Percentiles rank a stretch among this genome's conserved stretches.
Evolutionary conservation across 2,113 vertebrate genomes (phyloP).

Genomic region (Podarcis raffonei): DNA sequence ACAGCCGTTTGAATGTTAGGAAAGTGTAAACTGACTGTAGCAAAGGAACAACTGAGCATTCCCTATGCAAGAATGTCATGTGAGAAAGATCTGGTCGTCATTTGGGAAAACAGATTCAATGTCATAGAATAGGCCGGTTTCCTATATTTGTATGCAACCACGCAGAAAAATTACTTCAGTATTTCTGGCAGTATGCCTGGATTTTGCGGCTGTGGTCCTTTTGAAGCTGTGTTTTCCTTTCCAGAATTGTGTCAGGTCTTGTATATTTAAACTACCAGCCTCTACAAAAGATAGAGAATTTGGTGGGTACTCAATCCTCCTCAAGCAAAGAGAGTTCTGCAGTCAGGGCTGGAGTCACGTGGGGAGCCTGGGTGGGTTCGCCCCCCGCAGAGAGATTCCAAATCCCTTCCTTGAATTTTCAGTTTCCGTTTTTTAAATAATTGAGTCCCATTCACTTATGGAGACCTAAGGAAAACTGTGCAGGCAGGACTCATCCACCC

Average conservation of each 20-base stretch:
- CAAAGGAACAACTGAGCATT: background rate
- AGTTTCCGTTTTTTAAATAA: background rate
- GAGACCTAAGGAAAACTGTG: background rate
- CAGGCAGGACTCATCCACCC: background rate
- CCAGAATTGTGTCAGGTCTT: background rate
- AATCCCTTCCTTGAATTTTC: background rate
- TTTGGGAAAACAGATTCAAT: background rate
- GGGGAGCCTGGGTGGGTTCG: no score
- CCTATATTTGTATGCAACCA: background rate
- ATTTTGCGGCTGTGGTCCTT: background rate
- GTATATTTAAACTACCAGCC: background rate
- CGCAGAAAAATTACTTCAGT: background rate
- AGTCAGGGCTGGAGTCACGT: no score
- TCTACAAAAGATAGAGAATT: background rate
- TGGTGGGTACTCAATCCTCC: background rate
- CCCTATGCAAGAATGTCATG: background rate
- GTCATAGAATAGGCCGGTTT: background rate
- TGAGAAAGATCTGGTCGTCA: background rate
- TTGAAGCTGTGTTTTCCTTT: background rate
- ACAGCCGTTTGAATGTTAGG: background rate
- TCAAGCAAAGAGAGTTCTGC: background rate
- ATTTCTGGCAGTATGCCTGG: background rate
- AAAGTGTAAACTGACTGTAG: background rate
- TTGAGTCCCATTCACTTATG: background rate
- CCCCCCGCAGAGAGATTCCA: background rate